phyloP scores from a whole-genome alignment of 2,113 vertebrate genomes.

The Seriola quinqueradiata region DNA sequence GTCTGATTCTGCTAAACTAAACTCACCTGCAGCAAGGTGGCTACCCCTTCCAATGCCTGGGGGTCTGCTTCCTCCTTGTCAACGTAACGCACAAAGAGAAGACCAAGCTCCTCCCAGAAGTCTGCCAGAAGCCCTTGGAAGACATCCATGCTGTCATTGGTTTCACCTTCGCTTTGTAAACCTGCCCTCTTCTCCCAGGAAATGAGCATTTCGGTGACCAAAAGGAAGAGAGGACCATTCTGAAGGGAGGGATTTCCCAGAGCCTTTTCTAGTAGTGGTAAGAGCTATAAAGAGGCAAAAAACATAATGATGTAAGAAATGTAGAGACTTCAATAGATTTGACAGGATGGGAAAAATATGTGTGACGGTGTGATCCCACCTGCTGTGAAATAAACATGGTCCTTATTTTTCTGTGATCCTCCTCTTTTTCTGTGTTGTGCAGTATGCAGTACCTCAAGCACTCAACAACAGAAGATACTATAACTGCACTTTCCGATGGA shows the following conservation, averaged over 20 bases:
- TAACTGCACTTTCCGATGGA: constrained; percentile 89
- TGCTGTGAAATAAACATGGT: constrained; percentile 91
- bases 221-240: constrained; percentile 88
- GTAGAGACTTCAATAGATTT: neutral
- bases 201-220: constrained; percentile 88
- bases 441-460: constrained; percentile 90
- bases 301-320: constrained; percentile 5
- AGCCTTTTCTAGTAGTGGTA: constrained; percentile 87
- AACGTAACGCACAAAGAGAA: constrained; percentile 85
- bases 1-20: constrained; percentile 7
- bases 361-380: constrained; percentile 76
- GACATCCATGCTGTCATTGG: constrained; percentile 51
- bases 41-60: constrained; percentile 86
- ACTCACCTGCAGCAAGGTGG: constrained; percentile 86
- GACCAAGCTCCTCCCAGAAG: constrained; percentile 91
- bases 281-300: constrained; percentile 82
- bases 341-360: neutral
- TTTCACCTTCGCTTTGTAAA: constrained; percentile 49
- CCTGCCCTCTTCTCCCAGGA: constrained; percentile 92
- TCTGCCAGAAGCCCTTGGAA: constrained; percentile 86
- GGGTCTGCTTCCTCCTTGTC: constrained; percentile 84
- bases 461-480: constrained; percentile 89
- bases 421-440: constrained; percentile 82
- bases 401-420: constrained; percentile 83
- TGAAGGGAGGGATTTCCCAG: constrained; percentile 88